Evolutionary conservation across 2,113 vertebrate species (phyloP), one percentile per base, ranked within the genome.

Genomic region (Narcine bancroftii): DNA sequence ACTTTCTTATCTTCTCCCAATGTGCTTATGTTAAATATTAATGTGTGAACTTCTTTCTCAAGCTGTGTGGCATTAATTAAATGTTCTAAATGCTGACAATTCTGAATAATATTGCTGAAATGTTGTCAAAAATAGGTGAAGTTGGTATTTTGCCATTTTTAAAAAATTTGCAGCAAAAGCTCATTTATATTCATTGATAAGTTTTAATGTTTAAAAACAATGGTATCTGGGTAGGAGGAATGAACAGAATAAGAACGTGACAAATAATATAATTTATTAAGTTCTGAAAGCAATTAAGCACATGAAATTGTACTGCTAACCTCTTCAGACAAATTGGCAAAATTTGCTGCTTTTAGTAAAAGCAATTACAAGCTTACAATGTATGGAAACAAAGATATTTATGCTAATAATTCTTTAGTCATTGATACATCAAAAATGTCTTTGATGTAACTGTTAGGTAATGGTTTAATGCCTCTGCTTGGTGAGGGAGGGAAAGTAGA

Each of bases 151-250:
- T 87, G n/a, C n/a, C n/a, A 56, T 13, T 60, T 87, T 39, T n/a
- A n/a, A 53, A n/a, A 56, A 9, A 36, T 60, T 87, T 60, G 3
- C 53, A 60, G 0, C 53, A 60, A n/a, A 19, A 87, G n/a, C 17
- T 87, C 5, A 33, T 63, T 36, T 39, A 60, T 36, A 19, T 17
- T 75, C 15, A 39, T 75, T 10, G 39, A 39, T 87, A n/a, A 60
- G 53, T 36, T 85, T n/a, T 85, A 85, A 60, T 87, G 33, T 85
- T 85, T 87, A 13, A 87, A 53, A 87, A n/a, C 81, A 85, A 60
- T 36, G 53, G 1, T 21, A 87, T 9, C 29, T 87, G 53, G 17
- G 11, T 87, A 19, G 81, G 81, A 87, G 53, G 81, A 85, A 63
- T 17, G n/a, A 87, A 36, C 60, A 39, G n/a, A 87, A 87, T 50